These are phyloP conservation scores for Acrossocheilus wenchowensis DNA, from an alignment of 2,797 vertebrate species.

Conservation along the genomic window DNA sequence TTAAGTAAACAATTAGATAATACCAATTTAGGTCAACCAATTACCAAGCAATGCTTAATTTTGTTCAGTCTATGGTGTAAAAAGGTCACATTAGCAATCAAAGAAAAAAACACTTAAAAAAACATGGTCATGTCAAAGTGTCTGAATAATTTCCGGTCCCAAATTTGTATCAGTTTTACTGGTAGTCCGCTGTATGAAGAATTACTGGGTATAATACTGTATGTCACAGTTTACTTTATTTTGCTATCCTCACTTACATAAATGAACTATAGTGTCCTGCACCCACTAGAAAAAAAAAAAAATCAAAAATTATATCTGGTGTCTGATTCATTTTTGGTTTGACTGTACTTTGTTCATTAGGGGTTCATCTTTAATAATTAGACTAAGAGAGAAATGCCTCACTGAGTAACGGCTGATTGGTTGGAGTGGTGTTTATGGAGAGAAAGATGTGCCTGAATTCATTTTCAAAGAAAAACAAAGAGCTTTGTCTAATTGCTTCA, in stretches of 20 bases:
- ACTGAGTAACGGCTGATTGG: conserved; percentile 34
- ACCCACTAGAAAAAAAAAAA: no score
- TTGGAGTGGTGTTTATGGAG: conserved; percentile 34
- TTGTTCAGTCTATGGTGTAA: not conserved
- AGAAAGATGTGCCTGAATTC: conserved; percentile 39
- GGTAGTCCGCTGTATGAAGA: not conserved
- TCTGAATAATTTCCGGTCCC: no score
- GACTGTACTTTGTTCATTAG: not conserved
- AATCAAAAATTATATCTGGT: no score
- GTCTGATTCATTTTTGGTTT: not conserved
- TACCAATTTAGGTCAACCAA: not conserved
- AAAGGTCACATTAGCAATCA: not conserved
- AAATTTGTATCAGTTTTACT: not conserved
- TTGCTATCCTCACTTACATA: no score
- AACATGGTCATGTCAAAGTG: no score
- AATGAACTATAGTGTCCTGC: no score
- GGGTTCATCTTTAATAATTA: conserved; percentile 25
- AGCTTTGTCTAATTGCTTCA: conserved; percentile 42
- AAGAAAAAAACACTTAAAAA: no score
- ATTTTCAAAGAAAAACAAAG: conserved; percentile 51
- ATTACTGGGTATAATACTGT: no score
- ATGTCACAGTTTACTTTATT: no score
- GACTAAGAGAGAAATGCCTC: conserved; percentile 24
- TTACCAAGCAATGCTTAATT: not conserved
- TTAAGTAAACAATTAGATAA: not conserved